Conservation (phyloP, 2,113 vertebrate species). For the Carassius auratus region DNA sequence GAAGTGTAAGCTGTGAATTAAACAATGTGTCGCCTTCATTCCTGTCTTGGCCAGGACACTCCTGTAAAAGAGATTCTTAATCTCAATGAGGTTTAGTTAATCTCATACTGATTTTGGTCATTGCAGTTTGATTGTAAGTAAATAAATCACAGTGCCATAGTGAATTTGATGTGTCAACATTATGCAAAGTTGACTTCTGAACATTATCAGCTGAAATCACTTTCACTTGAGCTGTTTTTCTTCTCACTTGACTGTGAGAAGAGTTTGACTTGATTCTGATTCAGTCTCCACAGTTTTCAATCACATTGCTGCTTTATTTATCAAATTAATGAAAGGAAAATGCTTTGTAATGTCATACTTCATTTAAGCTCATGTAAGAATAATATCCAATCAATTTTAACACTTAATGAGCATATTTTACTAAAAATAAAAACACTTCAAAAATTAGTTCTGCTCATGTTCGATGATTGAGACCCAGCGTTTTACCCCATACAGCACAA, state of each 20-base stretch:
- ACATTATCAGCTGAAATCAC: not conserved
- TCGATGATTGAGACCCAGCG: not conserved
- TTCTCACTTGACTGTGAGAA: not conserved
- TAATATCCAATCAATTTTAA: not conserved
- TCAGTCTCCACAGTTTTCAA: not conserved
- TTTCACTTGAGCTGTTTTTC: not conserved
- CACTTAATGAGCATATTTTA: slow-evolving; percentile 14
- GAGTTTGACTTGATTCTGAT: not conserved
- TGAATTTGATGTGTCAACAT: not conserved
- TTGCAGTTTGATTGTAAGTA: not conserved
- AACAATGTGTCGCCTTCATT: too few relatives aligned
- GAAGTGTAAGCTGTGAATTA: too few relatives aligned
- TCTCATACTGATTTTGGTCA: not conserved
- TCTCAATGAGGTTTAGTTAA: too few relatives aligned
- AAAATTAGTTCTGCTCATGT: not conserved
- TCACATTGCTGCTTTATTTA: slow-evolving; percentile 1
- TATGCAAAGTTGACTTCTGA: not conserved
- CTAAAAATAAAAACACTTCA: not conserved
- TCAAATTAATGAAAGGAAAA: slow-evolving; percentile 5
- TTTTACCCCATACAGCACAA: not conserved
- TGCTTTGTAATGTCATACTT: slow-evolving; percentile 7
- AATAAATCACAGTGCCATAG: not conserved
- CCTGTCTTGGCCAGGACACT: not conserved
- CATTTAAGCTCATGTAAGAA: slow-evolving; percentile 15
- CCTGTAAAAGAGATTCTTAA: too few relatives aligned